Evolutionary conservation across 1,140 invertebrate genomes (phyloP).

Genomic region (Platyura marginata): DNA sequence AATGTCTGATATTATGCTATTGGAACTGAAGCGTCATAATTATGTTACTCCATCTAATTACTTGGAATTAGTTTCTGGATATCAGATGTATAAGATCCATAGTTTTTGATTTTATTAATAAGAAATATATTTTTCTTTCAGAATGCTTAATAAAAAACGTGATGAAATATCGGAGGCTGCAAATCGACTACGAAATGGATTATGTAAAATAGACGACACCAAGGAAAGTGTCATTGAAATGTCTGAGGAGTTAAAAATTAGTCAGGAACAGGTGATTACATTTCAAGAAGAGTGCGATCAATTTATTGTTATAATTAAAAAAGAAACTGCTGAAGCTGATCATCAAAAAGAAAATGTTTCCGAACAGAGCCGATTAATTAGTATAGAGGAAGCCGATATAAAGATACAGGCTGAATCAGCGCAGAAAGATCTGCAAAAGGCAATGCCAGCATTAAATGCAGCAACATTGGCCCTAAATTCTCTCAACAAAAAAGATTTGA

Average conservation of each 20-base stretch:
- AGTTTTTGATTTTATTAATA: too few relatives aligned
- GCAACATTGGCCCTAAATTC: slow-evolving; percentile 61
- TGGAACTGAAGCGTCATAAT: slow-evolving; percentile 59
- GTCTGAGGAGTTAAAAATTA: slow-evolving; percentile 56
- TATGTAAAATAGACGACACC: slow-evolving; percentile 63
- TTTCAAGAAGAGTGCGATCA: slow-evolving; percentile 26
- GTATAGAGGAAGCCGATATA: slow-evolving; percentile 60
- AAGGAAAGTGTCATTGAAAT: slow-evolving; percentile 55
- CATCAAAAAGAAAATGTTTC: slow-evolving; percentile 52
- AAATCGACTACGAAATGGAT: slow-evolving; percentile 52
- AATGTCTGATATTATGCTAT: slow-evolving; percentile 47
- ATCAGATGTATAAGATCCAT: slow-evolving; percentile 39
- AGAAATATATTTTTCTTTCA: slow-evolving; percentile 21
- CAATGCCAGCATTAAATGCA: slow-evolving; percentile 69
- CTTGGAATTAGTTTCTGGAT: slow-evolving; percentile 60
- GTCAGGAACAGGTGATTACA: slow-evolving; percentile 39
- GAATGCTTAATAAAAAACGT: slow-evolving; percentile 52
- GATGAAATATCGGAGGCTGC: slow-evolving; percentile 44
- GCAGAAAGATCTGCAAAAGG: slow-evolving; percentile 56
- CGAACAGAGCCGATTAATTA: slow-evolving; percentile 45
- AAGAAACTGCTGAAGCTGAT: slow-evolving; percentile 60
- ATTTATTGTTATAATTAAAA: slow-evolving; percentile 51
- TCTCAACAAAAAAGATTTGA: slow-evolving; percentile 72
- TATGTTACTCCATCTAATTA: slow-evolving; percentile 77
- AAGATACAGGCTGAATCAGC: slow-evolving; percentile 60